Evolutionary conservation across 1,140 invertebrate species (phyloP), one percentile per base, ranked within the genome.

Genomic region (Euura lappo): DNA sequence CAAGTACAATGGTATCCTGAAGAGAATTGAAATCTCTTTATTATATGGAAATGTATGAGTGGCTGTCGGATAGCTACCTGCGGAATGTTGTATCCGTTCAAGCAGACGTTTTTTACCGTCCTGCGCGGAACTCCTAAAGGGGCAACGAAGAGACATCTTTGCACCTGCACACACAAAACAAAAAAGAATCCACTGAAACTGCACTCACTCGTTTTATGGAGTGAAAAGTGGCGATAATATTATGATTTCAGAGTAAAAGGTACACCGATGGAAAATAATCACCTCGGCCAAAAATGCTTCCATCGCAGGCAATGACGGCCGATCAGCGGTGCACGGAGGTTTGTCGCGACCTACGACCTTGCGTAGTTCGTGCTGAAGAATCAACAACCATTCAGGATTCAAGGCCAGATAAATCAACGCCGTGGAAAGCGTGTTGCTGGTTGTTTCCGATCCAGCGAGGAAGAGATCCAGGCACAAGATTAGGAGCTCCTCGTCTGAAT

Each of bases 401-500:
- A 90, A 81, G 0, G 93, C 89, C 44, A 96, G 83, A 75, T 92
- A 90, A 0, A 93, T 86, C 43, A 95, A 84, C 13, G 90, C 86
- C 77, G 90, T 92, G 0, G 89, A 87, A 5, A 93, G 81, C 0
- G 92, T 91, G 75, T 92, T 93, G 67, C 89, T 91, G 0, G 93
- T 93, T 0, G 93, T 93, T 79, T 94, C 92, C 3, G 91, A 89
- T 5, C 93, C 93, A 70, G 92, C 93, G 81, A 93, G 88, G 46
- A 94, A 91, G 64, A 94, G 85, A 80, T 94, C 93, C 72, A 93
- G 77, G 75, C 93, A 92, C 2, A 94, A 79, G 0, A 92, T 87
- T 70, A 92, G 79, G 7, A 94, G 82, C 82, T 93, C 91, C 83
- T 93, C 89, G 64, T 91, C 91, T 89, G 79, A 74, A 81, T 86